Evolutionary conservation across 2,888 invertebrate species (phyloP).

Genomic region (Xanthorhoe spadicearia): DNA sequence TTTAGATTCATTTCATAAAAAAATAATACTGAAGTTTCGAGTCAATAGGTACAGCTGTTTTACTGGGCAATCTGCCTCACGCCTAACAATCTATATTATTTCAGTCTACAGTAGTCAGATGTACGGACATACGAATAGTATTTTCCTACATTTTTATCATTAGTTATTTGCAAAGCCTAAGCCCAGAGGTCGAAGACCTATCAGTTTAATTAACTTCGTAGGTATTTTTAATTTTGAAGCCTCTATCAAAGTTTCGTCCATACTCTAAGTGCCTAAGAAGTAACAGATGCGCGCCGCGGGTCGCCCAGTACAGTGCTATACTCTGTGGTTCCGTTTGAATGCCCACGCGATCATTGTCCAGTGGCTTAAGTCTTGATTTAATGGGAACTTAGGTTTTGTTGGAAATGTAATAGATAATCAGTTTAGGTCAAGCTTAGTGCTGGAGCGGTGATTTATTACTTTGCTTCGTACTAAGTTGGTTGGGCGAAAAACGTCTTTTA

Average conservation of each 20-base stretch:
- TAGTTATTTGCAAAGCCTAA: too few relatives aligned
- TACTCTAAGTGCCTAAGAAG: constrained; percentile 38
- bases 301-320: constrained; percentile 35
- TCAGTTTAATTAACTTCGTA: too few relatives aligned
- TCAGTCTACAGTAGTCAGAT: too few relatives aligned
- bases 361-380: constrained; percentile 47
- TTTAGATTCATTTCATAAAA: too few relatives aligned
- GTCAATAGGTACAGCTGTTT: too few relatives aligned
- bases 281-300: constrained; percentile 70
- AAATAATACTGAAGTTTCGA: too few relatives aligned
- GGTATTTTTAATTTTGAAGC: background rate
- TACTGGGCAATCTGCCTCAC: too few relatives aligned
- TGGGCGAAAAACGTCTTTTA: constrained; percentile 5
- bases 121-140: too few relatives aligned
- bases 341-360: constrained; percentile 59
- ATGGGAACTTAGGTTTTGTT: constrained; percentile 45
- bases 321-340: constrained; percentile 40
- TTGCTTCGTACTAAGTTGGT: background rate
- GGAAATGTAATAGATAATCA: constrained; percentile 36
- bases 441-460: constrained; percentile 30
- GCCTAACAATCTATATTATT: too few relatives aligned
- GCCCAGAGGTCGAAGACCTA: too few relatives aligned
- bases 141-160: too few relatives aligned
- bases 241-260: constrained; percentile 5
- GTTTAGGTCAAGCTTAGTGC: constrained; percentile 27